Evolutionary conservation across 2,888 invertebrate genomes (phyloP).

Genomic region (Latheticus oryzae): DNA sequence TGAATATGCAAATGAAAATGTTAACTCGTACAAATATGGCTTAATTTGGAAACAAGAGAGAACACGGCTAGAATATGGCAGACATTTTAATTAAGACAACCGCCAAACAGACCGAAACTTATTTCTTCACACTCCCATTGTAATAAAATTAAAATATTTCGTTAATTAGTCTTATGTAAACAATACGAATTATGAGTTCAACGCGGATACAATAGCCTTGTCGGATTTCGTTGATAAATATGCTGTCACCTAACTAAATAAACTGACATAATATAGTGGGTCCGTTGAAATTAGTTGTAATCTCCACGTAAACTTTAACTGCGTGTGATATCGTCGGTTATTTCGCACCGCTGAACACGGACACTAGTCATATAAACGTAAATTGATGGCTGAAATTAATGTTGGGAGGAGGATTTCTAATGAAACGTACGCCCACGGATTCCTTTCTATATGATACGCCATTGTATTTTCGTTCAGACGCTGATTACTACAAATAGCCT

Average conservation of each 20-base stretch:
- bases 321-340: slow-evolving; percentile 58
- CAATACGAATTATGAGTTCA: slow-evolving; percentile 43
- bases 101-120: slow-evolving; percentile 52
- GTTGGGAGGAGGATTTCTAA: slow-evolving; percentile 47
- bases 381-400: slow-evolving; percentile 57
- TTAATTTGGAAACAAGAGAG: slow-evolving; percentile 46
- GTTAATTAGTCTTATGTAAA: slow-evolving; percentile 51
- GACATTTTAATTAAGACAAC: slow-evolving; percentile 53
- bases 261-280: slow-evolving; percentile 36
- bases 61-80: slow-evolving; percentile 49
- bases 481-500: slow-evolving; percentile 41
- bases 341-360: slow-evolving; percentile 55
- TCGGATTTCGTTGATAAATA: slow-evolving; percentile 29
- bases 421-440: slow-evolving; percentile 48
- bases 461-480: slow-evolving; percentile 41
- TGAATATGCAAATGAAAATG: slow-evolving; percentile 35
- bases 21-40: slow-evolving; percentile 46
- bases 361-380: slow-evolving; percentile 57
- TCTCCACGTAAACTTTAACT: slow-evolving; percentile 50
- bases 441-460: slow-evolving; percentile 40
- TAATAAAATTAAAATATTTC: slow-evolving; percentile 55
- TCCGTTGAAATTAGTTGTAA: slow-evolving; percentile 39
- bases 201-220: slow-evolving; percentile 33
- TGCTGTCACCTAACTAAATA: slow-evolving; percentile 31
- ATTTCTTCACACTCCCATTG: slow-evolving; percentile 51